Evolutionary conservation across 2,113 vertebrate genomes (phyloP).

Genomic region (Microcebus jonahi): DNA sequence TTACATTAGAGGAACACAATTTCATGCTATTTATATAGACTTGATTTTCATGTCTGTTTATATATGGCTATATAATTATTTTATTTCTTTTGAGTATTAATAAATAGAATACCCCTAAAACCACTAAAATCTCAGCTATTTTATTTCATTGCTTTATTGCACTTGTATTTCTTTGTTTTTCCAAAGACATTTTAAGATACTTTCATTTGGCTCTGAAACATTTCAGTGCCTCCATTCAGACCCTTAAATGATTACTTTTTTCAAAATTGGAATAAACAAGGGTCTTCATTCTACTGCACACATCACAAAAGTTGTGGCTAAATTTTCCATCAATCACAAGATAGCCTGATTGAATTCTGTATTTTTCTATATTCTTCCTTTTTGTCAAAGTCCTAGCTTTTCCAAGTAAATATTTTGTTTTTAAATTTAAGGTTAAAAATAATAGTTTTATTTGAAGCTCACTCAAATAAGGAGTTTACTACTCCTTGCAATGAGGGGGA

Average conservation of each 20-base stretch:
- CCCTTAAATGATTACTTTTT: conserved; percentile 1
- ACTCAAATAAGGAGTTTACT: not conserved
- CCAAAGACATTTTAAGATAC: not conserved
- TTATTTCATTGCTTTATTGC: conserved; percentile 1
- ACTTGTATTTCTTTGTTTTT: not conserved
- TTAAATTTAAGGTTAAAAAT: not conserved
- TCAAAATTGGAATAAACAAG: conserved; percentile 30
- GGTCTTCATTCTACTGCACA: not conserved
- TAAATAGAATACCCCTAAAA: not conserved
- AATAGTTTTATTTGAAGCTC: not conserved
- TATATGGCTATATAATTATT: not conserved
- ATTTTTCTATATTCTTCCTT: not conserved
- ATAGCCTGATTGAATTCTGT: not conserved
- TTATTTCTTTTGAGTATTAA: not conserved
- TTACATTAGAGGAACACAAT: not conserved
- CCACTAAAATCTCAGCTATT: not conserved
- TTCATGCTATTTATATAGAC: not conserved
- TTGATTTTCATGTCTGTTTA: not conserved
- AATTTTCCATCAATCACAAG: not conserved
- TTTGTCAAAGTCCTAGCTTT: not conserved
- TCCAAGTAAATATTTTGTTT: not conserved
- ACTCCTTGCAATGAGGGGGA: not conserved
- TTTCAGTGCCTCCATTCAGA: not conserved
- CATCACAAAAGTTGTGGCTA: not conserved
- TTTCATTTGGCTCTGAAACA: not conserved